Base-by-base conservation (phyloP, 2,888 invertebrate genomes). In the Acronicta psi region DNA sequence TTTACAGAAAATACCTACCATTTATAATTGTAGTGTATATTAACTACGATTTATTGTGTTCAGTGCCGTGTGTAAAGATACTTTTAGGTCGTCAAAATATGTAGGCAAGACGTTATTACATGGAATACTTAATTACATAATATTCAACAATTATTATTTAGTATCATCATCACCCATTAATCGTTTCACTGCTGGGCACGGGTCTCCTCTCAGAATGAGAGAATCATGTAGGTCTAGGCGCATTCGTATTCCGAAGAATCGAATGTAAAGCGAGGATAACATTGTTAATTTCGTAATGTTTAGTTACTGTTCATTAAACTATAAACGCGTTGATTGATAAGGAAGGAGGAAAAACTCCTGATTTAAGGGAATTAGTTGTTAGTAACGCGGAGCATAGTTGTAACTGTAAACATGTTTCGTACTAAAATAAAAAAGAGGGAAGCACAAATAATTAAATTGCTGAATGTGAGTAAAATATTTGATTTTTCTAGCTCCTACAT, bases 401-500 rank as follows among this genome's bases (percentile, higher is more conserved):
- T n/a, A 38, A 16, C 11, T 8, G 9, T 13, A 9, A 44, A 55
- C 71, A 91, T 91, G 91, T 87, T 86, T 73, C 73, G 73, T 43
- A 81, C 77, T 13, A 89, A 84, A 82, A 79, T 86, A 18, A 89
- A 85, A 64, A 86, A 82, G 55, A 79, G 85, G 61, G 79, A 87
- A 63, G 86, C 85, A 2, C 41, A 84, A 69, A 86, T 88, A 54
- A 84, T 88, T 43, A 61, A 41, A 34, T 66, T 86, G 41, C 59
- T 87, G 47, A 80, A 85, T 68, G 88, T 89, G 69, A 89, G 87
- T 86, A 69, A 11, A 10, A 37, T 57, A 41, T 55, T 46, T 40
- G 55, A 49, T 42, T 63, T 63, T 59, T 59, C 17, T 51, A 40
- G 18, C 13, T 38, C 3, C 10, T 13, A 6, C 10, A 41, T 7